phyloP scores from a whole-genome alignment of 2,113 vertebrate species.

The Myrmecobius fasciatus region DNA sequence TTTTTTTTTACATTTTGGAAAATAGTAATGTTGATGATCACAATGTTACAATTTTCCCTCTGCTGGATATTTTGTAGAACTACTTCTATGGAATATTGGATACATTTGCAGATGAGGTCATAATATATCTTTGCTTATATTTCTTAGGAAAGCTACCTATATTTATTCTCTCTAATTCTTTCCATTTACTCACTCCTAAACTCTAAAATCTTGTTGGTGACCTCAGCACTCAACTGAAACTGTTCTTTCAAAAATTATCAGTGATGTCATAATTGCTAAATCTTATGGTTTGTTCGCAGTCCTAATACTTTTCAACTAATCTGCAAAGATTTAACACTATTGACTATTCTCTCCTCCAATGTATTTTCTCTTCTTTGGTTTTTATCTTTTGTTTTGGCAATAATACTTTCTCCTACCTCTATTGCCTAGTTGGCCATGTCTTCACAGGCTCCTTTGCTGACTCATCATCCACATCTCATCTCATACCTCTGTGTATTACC shows the following conservation, averaged over 20 bases:
- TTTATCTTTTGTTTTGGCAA: too few relatives aligned
- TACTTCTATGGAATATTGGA: conserved; percentile 1
- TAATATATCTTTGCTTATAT: not conserved
- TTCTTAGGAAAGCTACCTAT: not conserved
- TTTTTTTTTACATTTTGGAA: conserved; percentile 71
- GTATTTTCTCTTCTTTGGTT: too few relatives aligned
- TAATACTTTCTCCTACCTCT: not conserved
- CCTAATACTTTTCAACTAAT: not conserved
- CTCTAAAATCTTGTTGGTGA: not conserved
- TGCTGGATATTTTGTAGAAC: conserved; percentile 55
- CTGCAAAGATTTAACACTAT: not conserved
- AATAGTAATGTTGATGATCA: conserved; percentile 61
- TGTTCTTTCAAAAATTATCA: not conserved
- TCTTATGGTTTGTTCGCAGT: not conserved
- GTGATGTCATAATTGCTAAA: not conserved
- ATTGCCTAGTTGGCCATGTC: not conserved
- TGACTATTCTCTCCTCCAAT: not conserved
- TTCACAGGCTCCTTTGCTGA: not conserved
- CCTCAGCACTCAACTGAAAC: not conserved
- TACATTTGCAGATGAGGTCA: conserved; percentile 13
- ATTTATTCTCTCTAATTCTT: not conserved
- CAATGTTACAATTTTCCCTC: conserved; percentile 67
- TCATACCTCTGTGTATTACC: not conserved
- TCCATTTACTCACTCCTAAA: not conserved
- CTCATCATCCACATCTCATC: not conserved